These are phyloP conservation scores for Notodromas monacha DNA, from an alignment of 2,888 invertebrate species.

Conservation along the genomic window DNA sequence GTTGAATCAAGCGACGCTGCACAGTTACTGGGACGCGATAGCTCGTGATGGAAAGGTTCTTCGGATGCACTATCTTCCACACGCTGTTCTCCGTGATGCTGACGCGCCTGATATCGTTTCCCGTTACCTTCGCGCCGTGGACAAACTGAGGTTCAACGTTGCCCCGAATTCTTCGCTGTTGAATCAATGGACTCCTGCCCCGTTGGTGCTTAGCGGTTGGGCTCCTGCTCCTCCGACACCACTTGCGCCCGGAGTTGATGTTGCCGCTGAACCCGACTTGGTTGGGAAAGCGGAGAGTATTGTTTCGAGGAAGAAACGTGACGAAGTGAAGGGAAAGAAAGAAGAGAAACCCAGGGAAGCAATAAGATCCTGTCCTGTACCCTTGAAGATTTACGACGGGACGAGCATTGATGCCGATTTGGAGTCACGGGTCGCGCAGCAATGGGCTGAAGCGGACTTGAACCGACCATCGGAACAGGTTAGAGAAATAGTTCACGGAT, in stretches of 20 bases:
- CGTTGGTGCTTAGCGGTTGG: constrained; percentile 54
- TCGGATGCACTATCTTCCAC: constrained; percentile 43
- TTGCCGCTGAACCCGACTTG: too few species aligned
- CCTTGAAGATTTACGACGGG: too few species aligned
- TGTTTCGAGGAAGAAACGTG: too few species aligned
- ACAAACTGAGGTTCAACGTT: constrained; percentile 28
- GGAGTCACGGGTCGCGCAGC: too few species aligned
- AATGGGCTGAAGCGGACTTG: too few species aligned
- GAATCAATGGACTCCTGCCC: constrained; percentile 56
- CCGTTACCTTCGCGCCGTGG: constrained; percentile 37
- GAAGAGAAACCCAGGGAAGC: too few species aligned
- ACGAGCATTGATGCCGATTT: too few species aligned
- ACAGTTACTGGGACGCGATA: constrained; percentile 52
- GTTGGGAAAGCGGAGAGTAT: too few species aligned
- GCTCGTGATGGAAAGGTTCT: constrained; percentile 37
- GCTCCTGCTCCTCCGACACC: constrained; percentile 31
- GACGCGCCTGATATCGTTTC: constrained; percentile 46
- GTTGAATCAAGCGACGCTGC: constrained; percentile 51
- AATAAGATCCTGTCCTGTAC: too few species aligned
- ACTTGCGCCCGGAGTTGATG: constrained; percentile 26
- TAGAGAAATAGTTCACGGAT: too few species aligned
- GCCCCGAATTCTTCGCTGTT: constrained; percentile 53
- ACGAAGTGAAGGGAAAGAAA: too few species aligned
- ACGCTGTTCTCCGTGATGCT: constrained; percentile 45
- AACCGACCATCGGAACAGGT: too few species aligned